A percentile compares a stretch with the other conserved stretches of the same genome.
These are phyloP conservation scores for Melozone crissalis DNA, from an alignment of 2,113 vertebrate genomes.

Conservation along the genomic window DNA sequence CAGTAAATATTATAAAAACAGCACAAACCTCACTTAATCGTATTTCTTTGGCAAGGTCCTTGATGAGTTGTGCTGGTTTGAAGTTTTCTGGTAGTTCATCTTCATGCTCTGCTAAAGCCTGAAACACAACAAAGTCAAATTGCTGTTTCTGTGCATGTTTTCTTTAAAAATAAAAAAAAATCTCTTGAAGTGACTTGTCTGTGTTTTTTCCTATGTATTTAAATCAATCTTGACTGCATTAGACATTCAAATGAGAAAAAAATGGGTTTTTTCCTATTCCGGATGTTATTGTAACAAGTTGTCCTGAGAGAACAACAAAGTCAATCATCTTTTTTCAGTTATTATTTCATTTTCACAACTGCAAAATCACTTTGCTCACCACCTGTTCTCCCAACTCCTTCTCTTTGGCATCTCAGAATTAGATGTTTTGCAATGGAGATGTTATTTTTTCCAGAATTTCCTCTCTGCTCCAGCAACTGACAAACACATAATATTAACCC, in stretches of 20 bases:
- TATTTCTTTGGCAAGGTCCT: constrained; percentile 99
- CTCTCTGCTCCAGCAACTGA: neutral
- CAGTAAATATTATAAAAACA: neutral
- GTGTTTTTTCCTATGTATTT: neutral
- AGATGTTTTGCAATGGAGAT: neutral
- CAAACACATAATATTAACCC: neutral
- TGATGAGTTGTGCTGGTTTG: constrained; percentile 97
- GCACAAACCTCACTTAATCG: constrained; percentile 90
- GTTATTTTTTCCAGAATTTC: neutral
- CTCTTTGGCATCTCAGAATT: neutral
- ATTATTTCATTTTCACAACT: neutral
- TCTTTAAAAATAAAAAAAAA: neutral
- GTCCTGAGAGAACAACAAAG: neutral
- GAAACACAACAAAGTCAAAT: constrained; percentile 33
- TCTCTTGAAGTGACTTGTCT: neutral
- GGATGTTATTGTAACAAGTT: neutral
- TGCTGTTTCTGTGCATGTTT: neutral
- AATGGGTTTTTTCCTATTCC: neutral
- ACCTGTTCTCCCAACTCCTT: neutral
- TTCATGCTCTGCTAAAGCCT: constrained; percentile 96
- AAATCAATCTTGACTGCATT: neutral
- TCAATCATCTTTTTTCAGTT: neutral
- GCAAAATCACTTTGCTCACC: neutral
- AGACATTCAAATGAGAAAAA: neutral
- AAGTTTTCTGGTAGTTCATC: constrained; percentile 98